phyloP scores from a whole-genome alignment of 2,797 vertebrate genomes.

The Sebastolobus alascanus region DNA sequence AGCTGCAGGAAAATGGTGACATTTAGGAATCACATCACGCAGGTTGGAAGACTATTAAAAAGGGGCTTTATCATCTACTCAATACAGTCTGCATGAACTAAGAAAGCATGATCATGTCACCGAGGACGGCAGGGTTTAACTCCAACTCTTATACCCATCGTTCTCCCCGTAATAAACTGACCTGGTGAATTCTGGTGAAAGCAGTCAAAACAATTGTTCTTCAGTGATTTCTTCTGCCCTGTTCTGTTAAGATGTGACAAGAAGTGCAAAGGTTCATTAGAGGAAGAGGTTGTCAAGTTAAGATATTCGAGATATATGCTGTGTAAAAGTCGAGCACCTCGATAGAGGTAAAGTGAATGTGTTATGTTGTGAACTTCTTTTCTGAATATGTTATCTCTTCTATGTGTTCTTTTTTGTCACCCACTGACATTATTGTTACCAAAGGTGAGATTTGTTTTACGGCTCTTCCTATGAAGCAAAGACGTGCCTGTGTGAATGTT shows the following conservation, averaged over 20 bases:
- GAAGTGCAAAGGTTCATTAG: background rate
- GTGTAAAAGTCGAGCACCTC: background rate
- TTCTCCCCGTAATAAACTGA: conserved; percentile 1
- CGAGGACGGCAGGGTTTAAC: background rate
- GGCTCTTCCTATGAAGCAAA: background rate
- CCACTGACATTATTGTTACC: background rate
- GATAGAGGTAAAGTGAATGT: background rate
- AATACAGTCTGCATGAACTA: background rate
- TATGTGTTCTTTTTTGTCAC: background rate
- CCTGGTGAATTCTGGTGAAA: background rate
- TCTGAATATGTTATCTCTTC: background rate
- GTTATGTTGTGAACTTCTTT: background rate
- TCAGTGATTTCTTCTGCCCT: conserved; percentile 1
- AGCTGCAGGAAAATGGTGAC: conserved; percentile 29
- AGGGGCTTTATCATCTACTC: conserved; percentile 8
- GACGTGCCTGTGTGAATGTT: too few relatives aligned
- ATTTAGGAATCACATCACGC: conserved; percentile 30
- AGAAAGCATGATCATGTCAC: background rate
- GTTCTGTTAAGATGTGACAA: background rate
- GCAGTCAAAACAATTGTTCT: background rate
- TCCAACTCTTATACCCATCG: background rate
- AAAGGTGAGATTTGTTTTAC: background rate
- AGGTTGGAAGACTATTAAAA: conserved; percentile 14
- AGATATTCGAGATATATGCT: background rate
- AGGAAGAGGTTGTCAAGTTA: background rate